Percentiles rank a stretch among this genome's conserved stretches.
Evolutionary conservation across 2,888 invertebrate genomes (phyloP).

Genomic region (Napeogenes inachia): DNA sequence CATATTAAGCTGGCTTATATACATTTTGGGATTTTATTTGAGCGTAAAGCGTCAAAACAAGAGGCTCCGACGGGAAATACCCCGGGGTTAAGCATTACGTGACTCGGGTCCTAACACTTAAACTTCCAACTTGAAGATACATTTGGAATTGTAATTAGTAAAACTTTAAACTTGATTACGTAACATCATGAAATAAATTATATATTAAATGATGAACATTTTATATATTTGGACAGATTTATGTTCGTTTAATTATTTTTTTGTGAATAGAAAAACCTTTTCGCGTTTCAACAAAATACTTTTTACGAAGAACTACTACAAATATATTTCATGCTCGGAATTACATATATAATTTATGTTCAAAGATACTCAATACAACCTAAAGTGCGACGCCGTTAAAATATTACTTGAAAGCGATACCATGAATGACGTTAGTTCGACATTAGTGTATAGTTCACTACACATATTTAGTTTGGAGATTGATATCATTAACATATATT

Average conservation of each 20-base stretch:
- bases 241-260: too few species aligned
- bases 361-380: neutral
- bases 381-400: neutral
- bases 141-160: slow-evolving; percentile 65
- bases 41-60: slow-evolving; percentile 63
- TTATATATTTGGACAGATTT: too few species aligned
- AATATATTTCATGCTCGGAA: too few species aligned
- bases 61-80: slow-evolving; percentile 54
- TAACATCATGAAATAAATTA: slow-evolving; percentile 8
- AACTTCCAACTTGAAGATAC: slow-evolving; percentile 55
- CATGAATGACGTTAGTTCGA: neutral
- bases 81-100: slow-evolving; percentile 58
- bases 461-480: too few species aligned
- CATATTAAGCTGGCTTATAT: slow-evolving; percentile 8
- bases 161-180: slow-evolving; percentile 28
- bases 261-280: too few species aligned
- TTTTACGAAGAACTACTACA: too few species aligned
- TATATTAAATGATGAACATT: neutral
- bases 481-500: too few species aligned
- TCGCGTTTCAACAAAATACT: too few species aligned
- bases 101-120: slow-evolving; percentile 59
- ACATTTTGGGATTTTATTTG: slow-evolving; percentile 39
- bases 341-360: too few species aligned
- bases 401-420: slow-evolving; percentile 1
- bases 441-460: too few species aligned